phyloP scores from a whole-genome alignment of 37 sponge, comb jelly and placozoan species.

The Aplysina aerophoba region DNA sequence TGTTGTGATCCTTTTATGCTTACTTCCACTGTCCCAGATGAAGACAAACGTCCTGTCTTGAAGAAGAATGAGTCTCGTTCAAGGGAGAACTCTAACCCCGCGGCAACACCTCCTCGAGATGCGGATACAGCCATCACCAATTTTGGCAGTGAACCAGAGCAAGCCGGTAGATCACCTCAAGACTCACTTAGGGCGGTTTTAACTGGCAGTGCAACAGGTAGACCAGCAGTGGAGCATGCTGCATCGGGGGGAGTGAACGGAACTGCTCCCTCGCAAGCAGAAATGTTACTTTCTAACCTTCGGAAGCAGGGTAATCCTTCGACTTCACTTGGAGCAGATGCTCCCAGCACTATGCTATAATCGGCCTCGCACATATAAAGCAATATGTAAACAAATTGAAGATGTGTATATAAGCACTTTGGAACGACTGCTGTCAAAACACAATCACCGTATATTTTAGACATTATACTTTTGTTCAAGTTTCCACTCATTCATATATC shows the following conservation, averaged over 20 bases:
- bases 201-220: not conserved
- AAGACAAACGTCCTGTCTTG: not conserved
- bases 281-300: not conserved
- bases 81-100: constrained; percentile 20
- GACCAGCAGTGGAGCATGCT: not conserved
- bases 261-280: not conserved
- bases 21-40: not conserved
- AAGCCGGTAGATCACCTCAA: no score
- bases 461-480: no score
- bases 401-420: no score
- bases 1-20: no score
- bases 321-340: not conserved
- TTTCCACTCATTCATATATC: no score
- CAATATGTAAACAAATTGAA: no score
- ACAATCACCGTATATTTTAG: no score
- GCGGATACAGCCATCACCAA: constrained; percentile 1
- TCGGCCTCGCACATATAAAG: no score
- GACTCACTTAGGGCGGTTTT: not conserved
- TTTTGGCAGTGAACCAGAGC: not conserved
- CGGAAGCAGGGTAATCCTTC: constrained; percentile 23
- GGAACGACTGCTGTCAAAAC: no score
- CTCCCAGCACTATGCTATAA: constrained; percentile 27
- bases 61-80: not conserved
- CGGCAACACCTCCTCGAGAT: constrained; percentile 16
- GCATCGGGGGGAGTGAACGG: not conserved